Evolutionary conservation across 2,113 vertebrate genomes (phyloP), one percentile per base, ranked within the genome.

Genomic region (Sylvietta virens): DNA sequence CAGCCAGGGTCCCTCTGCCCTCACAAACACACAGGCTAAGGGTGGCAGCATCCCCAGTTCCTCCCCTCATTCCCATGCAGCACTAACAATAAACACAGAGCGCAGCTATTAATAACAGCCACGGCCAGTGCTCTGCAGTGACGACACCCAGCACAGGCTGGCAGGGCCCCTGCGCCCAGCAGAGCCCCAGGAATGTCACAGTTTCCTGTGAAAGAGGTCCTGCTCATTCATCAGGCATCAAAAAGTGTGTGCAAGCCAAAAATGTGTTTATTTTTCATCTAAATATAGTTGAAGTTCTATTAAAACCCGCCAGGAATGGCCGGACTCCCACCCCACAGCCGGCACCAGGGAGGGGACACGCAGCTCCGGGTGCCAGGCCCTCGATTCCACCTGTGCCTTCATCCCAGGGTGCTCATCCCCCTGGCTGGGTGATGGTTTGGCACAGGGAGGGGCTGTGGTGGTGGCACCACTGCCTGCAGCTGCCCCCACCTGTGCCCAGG

Each of bases 191-290:
- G n/a, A 87, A 60, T 54, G 78, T 2, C 3, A 54, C 1, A 6
- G 86, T 15, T 94, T 64, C 94, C 92, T 91, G 77, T 76, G 81
- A 30, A 66, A 64, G 72, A 87, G 78, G 27, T 79, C 65, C 92
- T 91, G 80, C 80, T 88, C 94, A 96, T 92, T 97, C 95, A 95
- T 40, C 95, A 93, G 84, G 33, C 96, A 91, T 5, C 44, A 70
- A 18, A 40, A 45, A 33, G 4, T 0, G 2, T 7, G 7, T 31
- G 37, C 39, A 2, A n/a, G 93, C 92, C 93, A 94, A 82, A 94
- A 85, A 84, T 48, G 57, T 66, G 48, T 93, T 95, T 91, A n/a
- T 57, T 92, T 92, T 84, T 60, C 5, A 45, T 31, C 92, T 94
- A 94, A 97, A 94, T 93, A 91, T 91, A 95, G 81, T 2, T 47